phyloP scores from a whole-genome alignment of 1,140 invertebrate genomes.

The Aphis craccivora region DNA sequence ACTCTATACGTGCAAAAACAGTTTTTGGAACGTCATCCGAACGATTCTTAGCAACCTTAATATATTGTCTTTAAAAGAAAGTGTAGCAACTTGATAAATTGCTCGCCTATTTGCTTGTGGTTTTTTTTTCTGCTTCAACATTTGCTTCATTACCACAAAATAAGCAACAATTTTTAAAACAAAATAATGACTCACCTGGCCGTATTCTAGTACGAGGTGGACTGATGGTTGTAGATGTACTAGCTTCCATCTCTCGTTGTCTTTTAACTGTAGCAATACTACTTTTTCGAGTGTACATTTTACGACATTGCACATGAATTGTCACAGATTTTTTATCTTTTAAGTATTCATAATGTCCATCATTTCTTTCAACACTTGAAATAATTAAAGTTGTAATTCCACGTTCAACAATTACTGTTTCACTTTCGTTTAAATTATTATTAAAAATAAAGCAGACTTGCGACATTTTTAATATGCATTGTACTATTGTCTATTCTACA shows the following conservation, averaged over 20 bases:
- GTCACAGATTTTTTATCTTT: not conserved
- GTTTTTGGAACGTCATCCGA: not conserved
- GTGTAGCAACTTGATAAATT: not conserved
- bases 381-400: not conserved
- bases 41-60: slow-evolving; percentile 20
- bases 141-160: not conserved
- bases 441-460: slow-evolving; percentile 24
- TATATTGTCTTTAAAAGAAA: slow-evolving; percentile 23
- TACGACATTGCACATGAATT: slow-evolving; percentile 26
- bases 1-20: slow-evolving; percentile 10
- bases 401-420: slow-evolving; percentile 19
- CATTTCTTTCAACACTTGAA: not conserved
- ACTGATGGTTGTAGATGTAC: not conserved
- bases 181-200: not conserved
- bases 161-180: slow-evolving; percentile 31
- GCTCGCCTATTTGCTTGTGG: not conserved
- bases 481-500: not conserved
- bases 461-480: slow-evolving; percentile 26
- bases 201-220: not conserved
- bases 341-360: not conserved
- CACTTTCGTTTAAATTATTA: not conserved
- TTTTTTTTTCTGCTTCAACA: not conserved
- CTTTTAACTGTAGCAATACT: not conserved
- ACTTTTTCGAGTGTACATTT: slow-evolving; percentile 20
- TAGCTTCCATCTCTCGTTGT: not conserved